Conservation (phyloP, 2,888 invertebrate genomes). For the Drosophila flavopinicola region DNA sequence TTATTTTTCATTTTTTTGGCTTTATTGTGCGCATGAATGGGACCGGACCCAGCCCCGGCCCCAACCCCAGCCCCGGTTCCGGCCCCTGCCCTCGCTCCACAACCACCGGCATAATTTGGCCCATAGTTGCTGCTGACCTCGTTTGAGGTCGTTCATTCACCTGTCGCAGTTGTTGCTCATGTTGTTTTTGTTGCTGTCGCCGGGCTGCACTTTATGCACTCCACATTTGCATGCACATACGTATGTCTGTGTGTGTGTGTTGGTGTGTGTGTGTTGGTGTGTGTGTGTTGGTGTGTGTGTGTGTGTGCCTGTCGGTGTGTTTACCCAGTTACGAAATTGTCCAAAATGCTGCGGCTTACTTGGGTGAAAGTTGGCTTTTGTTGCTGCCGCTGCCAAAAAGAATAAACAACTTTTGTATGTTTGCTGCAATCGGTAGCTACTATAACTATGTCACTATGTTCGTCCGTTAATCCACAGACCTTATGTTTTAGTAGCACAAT, state of each 20-base stretch:
- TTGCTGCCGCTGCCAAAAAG: conserved; percentile 38
- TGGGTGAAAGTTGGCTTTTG: conserved; percentile 72
- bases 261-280: conserved; percentile 15
- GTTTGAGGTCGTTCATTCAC: conserved; percentile 82
- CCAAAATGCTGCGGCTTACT: conserved; percentile 78
- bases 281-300: conserved; percentile 42
- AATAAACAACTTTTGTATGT: conserved; percentile 38
- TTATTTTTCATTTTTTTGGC: conserved; percentile 49
- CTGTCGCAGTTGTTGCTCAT: conserved; percentile 60
- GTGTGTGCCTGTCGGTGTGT: conserved; percentile 41
- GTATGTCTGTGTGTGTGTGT: conserved; percentile 7
- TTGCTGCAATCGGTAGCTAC: background rate
- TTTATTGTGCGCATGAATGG: conserved; percentile 77
- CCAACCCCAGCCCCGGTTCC: conserved; percentile 15
- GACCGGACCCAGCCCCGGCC: conserved; percentile 36
- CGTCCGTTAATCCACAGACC: background rate
- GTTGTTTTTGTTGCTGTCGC: conserved; percentile 30
- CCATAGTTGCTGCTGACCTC: conserved; percentile 73
- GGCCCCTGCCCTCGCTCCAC: conserved; percentile 22
- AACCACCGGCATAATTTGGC: conserved; percentile 59
- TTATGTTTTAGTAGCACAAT: background rate
- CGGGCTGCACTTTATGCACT: conserved; percentile 74
- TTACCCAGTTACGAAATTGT: conserved; percentile 81
- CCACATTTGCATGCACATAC: conserved; percentile 69
- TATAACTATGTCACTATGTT: conserved; percentile 2